Percentiles rank a stretch among this genome's conserved stretches.
These are phyloP conservation scores for Typhlichthys eigenmanni DNA, from an alignment of 2,797 vertebrate species.

Conservation along the genomic window DNA sequence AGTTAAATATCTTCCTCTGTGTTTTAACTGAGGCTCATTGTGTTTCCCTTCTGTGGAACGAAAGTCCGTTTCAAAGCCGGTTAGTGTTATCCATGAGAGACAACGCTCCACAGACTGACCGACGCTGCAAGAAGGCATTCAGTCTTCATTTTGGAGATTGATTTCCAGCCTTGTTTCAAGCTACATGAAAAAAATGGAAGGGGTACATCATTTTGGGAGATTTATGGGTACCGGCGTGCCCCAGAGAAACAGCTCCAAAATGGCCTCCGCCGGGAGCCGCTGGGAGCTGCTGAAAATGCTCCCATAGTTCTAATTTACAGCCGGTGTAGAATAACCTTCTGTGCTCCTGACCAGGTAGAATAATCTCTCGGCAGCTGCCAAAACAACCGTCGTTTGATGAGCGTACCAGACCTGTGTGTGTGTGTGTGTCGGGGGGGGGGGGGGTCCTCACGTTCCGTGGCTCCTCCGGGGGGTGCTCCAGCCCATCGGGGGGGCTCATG, in stretches of 20 bases:
- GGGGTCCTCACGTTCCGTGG: slow-evolving; percentile 73
- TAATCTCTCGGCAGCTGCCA: slow-evolving; percentile 66
- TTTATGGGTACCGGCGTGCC: slow-evolving; percentile 57
- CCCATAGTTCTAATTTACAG: slow-evolving; percentile 76
- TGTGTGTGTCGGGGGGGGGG: no score
- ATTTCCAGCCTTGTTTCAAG: slow-evolving; percentile 61
- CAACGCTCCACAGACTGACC: slow-evolving; percentile 25
- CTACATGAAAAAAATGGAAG: slow-evolving; percentile 44
- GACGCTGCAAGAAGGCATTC: slow-evolving; percentile 39
- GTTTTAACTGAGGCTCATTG: slow-evolving; percentile 27
- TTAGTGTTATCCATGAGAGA: slow-evolving; percentile 22
- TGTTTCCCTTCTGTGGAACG: slow-evolving; percentile 28
- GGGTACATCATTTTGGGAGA: slow-evolving; percentile 61
- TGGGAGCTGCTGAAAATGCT: slow-evolving; percentile 63
- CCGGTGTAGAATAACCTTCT: slow-evolving; percentile 76
- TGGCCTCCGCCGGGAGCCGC: slow-evolving; percentile 52
- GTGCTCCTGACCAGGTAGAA: slow-evolving; percentile 69
- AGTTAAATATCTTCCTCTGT: slow-evolving; percentile 29
- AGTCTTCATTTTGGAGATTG: slow-evolving; percentile 56
- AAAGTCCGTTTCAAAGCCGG: slow-evolving; percentile 21
- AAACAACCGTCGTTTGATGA: slow-evolving; percentile 75
- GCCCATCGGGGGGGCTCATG: slow-evolving; percentile 88
- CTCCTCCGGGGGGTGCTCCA: slow-evolving; percentile 86
- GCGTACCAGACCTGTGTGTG: slow-evolving; percentile 63
- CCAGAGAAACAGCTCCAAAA: slow-evolving; percentile 63